Evolutionary conservation across 1,140 invertebrate genomes (phyloP), one percentile per base, ranked within the genome.

Genomic region (Lepidostoma basale): DNA sequence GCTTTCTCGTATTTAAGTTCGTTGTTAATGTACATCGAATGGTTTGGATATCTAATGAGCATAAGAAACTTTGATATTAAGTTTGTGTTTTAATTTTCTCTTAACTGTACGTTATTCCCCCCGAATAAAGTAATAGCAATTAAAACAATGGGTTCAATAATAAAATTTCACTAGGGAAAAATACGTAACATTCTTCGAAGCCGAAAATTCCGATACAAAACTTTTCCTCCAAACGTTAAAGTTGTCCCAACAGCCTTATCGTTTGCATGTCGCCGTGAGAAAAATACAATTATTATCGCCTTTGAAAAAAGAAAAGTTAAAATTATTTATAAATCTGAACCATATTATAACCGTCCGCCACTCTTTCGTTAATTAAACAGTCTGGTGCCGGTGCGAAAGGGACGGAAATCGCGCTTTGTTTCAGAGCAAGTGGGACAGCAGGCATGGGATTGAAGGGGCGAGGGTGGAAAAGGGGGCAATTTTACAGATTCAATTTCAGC

Each of bases 401-500:
- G 60, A 71, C 44, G 36, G 3, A 47, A 30, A 10, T 33, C n/a
- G 39, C 20, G 12, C 10, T 18, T 28, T 8, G 59, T 30, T 18
- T 23, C 23, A 14, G 44, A 62, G 20, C 12, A 36, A 54, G 28
- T 12, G 59, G 45, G 36, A 62, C n/a, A 28, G 28, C 39, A 45
- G 22, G 14, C 28, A 40, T 30, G 45, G 30, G 45, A 39, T 26
- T 44, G 59, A 20, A 62, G 60, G 16, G 28, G 44, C 44, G 22
- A 30, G 44, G 60, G 60, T 63, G 54, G 54, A 26, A 45, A 26
- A 20, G 66, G 67, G 63, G 70, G 70, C 70, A 72, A 72, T 72
- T 72, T 72, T 72, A 68, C 70, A 72, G 70, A 72, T 72, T 72
- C 70, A 72, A 72, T 72, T 72, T 72, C 70, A 69, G 62, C 70